Conservation (phyloP, 2,113 vertebrate species). For the Zosterops hypoxanthus region DNA sequence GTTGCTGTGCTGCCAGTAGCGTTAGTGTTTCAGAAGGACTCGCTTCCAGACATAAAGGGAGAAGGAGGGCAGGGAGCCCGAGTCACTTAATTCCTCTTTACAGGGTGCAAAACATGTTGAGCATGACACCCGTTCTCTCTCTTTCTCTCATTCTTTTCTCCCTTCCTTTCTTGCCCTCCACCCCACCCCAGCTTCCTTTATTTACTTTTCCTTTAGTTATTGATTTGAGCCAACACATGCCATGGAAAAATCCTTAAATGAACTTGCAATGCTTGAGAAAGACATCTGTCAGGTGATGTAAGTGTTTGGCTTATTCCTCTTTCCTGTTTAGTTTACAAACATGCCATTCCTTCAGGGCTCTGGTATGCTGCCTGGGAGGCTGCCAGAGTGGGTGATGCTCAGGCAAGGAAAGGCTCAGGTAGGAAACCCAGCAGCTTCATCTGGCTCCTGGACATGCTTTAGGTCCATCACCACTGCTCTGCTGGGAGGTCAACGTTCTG, state of each 20-base stretch:
- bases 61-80: background rate
- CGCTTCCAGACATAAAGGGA: slow-evolving; percentile 79
- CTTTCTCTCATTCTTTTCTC: slow-evolving; percentile 33
- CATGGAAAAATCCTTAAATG: slow-evolving; percentile 61
- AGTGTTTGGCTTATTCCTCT: slow-evolving; percentile 60
- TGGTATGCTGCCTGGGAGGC: slow-evolving; percentile 37
- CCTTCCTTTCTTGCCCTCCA: background rate
- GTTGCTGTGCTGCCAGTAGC: slow-evolving; percentile 80
- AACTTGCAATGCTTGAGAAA: slow-evolving; percentile 54
- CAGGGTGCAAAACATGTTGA: slow-evolving; percentile 75
- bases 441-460: background rate
- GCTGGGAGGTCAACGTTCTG: background rate
- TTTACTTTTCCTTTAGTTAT: background rate
- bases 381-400: background rate
- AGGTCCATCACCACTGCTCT: background rate
- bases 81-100: slow-evolving; percentile 72
- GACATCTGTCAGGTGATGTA: slow-evolving; percentile 76
- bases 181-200: background rate
- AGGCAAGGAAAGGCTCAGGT: background rate
- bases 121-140: slow-evolving; percentile 70
- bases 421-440: background rate
- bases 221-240: slow-evolving; percentile 53
- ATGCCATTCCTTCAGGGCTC: slow-evolving; percentile 55
- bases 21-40: slow-evolving; percentile 83
- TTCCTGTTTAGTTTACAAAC: slow-evolving; percentile 73